phyloP scores from a whole-genome alignment of 2,888 invertebrate genomes.

The Scaptomyza parva region DNA sequence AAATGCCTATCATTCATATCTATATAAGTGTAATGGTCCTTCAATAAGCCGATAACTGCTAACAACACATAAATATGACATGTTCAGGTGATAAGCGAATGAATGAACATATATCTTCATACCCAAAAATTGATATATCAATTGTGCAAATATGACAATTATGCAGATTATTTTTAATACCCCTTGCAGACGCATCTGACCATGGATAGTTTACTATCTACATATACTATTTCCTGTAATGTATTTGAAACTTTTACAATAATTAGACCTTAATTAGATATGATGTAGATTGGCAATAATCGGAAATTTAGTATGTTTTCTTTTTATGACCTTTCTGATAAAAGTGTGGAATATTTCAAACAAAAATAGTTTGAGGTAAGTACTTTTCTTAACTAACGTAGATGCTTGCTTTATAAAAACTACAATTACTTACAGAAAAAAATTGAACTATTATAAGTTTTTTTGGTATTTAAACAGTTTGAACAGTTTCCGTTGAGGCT shows the following conservation, averaged over 20 bases:
- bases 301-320: not conserved
- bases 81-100: slow-evolving; percentile 14
- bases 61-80: not conserved
- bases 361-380: not conserved
- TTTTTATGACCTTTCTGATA: not conserved
- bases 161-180: not conserved
- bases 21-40: not conserved
- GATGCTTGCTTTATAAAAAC: not conserved
- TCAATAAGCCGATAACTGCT: slow-evolving; percentile 11
- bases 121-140: not conserved
- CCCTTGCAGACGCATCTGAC: not conserved
- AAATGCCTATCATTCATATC: not conserved
- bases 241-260: not conserved
- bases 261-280: not conserved
- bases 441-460: not conserved
- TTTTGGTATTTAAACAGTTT: slow-evolving; percentile 17
- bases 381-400: not conserved
- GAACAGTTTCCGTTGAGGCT: not conserved
- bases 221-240: not conserved
- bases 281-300: not conserved
- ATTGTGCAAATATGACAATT: not conserved
- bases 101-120: not conserved
- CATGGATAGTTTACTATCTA: not conserved
- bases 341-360: not conserved
- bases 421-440: not conserved